These are phyloP conservation scores for Augochlora pura DNA, from an alignment of 1,140 invertebrate genomes.

Conservation along the genomic window DNA sequence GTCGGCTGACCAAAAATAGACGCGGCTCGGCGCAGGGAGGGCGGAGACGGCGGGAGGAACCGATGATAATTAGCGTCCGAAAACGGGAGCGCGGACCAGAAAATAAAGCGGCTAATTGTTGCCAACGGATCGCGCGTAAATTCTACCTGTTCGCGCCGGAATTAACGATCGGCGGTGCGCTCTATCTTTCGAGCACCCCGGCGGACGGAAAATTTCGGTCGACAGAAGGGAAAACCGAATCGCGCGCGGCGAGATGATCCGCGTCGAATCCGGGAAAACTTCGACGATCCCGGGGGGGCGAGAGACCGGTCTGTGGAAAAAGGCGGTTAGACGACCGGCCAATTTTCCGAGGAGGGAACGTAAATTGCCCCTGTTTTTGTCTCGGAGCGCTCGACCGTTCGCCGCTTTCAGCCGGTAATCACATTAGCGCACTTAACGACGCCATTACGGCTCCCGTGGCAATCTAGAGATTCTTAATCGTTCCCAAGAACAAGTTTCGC, in stretches of 20 bases:
- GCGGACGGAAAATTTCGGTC: not conserved
- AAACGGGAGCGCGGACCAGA: constrained; percentile 44
- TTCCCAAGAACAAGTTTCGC: constrained; percentile 37
- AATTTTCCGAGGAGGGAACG: constrained; percentile 30
- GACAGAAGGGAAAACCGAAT: too few relatives aligned
- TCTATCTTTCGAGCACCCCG: constrained; percentile 1
- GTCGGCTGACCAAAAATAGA: constrained; percentile 43
- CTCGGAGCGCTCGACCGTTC: constrained; percentile 38
- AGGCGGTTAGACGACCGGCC: not conserved
- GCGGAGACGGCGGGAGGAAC: not conserved
- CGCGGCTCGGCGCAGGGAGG: too few relatives aligned
- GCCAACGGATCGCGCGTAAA: constrained; percentile 63
- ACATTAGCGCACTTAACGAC: constrained; percentile 64
- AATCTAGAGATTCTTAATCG: constrained; percentile 62
- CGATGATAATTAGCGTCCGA: constrained; percentile 51
- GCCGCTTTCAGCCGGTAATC: constrained; percentile 62
- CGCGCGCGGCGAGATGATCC: too few relatives aligned
- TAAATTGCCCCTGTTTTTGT: constrained; percentile 60
- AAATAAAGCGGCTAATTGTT: constrained; percentile 56
- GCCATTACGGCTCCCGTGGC: constrained; percentile 55
- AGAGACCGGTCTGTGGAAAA: constrained; percentile 1
- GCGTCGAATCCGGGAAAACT: constrained; percentile 1
- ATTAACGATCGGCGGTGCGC: constrained; percentile 51
- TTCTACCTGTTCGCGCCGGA: constrained; percentile 62
- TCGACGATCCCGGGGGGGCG: too few relatives aligned